Percentiles rank a stretch among this genome's conserved stretches.
Evolutionary conservation across 2,113 vertebrate species (phyloP).

Genomic region (Heloderma charlesbogerti): DNA sequence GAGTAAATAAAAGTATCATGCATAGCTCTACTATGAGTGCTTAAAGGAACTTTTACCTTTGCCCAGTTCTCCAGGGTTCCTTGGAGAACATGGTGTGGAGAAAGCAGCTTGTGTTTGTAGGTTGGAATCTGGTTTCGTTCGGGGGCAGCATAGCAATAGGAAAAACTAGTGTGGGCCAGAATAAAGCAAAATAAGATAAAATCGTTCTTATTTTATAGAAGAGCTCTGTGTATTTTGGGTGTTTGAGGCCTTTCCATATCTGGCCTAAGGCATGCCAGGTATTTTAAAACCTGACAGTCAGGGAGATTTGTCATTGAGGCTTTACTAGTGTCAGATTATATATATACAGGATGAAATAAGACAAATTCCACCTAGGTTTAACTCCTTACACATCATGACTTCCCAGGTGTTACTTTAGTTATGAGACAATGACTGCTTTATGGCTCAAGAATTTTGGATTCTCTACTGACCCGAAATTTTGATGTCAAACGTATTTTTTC

Average conservation of each 20-base stretch:
- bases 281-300: constrained; percentile 11
- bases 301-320: constrained; percentile 15
- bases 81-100: background rate
- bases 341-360: constrained; percentile 29
- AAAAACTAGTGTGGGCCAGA: background rate
- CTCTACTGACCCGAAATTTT: constrained; percentile 28
- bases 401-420: constrained; percentile 21
- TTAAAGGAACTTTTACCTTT: no score
- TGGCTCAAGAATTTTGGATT: constrained; percentile 45
- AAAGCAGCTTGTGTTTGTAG: background rate
- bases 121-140: background rate
- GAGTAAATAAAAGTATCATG: no score
- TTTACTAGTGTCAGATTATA: background rate
- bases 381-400: constrained; percentile 30
- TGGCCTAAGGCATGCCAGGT: constrained; percentile 5
- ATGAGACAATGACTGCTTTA: background rate
- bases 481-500: constrained; percentile 21
- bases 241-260: background rate
- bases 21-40: no score
- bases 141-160: background rate
- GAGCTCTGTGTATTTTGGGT: constrained; percentile 15
- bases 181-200: background rate
- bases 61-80: background rate
- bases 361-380: constrained; percentile 7
- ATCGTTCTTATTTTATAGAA: background rate